These are phyloP conservation scores for Catamblyrhynchus diadema DNA, from an alignment of 2,797 vertebrate species.

Conservation along the genomic window DNA sequence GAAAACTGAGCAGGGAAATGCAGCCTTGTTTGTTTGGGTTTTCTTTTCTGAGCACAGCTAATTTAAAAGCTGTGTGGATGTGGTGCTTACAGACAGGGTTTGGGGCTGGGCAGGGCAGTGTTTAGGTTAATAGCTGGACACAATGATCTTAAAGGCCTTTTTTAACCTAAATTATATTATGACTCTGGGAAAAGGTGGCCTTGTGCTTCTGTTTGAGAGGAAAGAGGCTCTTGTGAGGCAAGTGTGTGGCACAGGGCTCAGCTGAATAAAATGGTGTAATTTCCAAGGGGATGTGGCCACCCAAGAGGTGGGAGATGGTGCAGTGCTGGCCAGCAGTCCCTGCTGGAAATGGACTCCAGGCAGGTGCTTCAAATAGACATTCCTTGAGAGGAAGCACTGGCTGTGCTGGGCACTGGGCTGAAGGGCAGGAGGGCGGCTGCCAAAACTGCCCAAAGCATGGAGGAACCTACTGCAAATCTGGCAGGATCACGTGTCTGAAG, in stretches of 20 bases:
- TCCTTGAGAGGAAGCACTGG: rapidly evolving
- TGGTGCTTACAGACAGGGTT: not conserved
- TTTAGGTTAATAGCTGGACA: not conserved
- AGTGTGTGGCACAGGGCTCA: rapidly evolving
- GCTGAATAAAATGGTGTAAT: rapidly evolving
- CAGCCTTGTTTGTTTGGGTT: not conserved
- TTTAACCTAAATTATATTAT: not conserved
- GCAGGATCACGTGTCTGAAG: rapidly evolving
- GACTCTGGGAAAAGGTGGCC: not conserved
- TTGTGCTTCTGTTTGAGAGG: not conserved
- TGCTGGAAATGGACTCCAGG: rapidly evolving
- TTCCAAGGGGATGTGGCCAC: rapidly evolving
- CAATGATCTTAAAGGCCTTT: not conserved
- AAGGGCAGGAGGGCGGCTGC: not conserved
- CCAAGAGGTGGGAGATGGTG: rapidly evolving
- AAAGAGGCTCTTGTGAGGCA: not conserved
- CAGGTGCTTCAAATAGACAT: rapidly evolving
- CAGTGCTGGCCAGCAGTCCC: rapidly evolving
- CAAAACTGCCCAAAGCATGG: rapidly evolving
- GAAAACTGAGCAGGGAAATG: not conserved
- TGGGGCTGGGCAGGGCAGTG: not conserved
- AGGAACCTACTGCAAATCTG: not conserved
- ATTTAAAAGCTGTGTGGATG: not conserved
- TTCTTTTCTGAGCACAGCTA: not conserved
- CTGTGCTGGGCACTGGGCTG: not conserved